Evolutionary conservation across 2,797 vertebrate genomes (phyloP), one percentile per base, ranked within the genome.

Genomic region (Danio tinwini): DNA sequence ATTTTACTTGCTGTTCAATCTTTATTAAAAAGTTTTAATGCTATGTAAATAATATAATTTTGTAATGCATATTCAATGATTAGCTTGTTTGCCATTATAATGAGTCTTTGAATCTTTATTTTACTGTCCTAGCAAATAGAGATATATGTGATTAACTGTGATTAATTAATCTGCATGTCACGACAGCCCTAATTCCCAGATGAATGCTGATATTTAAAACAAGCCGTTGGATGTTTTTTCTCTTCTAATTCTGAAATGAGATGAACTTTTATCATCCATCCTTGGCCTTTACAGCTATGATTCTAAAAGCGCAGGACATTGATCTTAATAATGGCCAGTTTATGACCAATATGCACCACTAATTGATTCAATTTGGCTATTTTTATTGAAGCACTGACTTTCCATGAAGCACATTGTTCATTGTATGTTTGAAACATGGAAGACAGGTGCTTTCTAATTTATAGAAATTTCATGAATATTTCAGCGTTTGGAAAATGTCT

Each of bases 381-480:
- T 78, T 82, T 84, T 81, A 82, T 72, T 80, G 58, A 58, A 58
- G 55, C 76, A 9, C 50, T 78, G 74, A 72, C 80, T 68, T 65
- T 76, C 80, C 17, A 39, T 19, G 49, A 73, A 65, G 61, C 74
- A 5, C 37, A 21, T 70, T 73, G 65, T 69, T 81, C 50, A 53
- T 78, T 81, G 68, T 68, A 76, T 13, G 56, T 59, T 59, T 29
- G 78, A 84, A 84, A 77, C 78, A 80, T 58, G 42, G 44, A 49
- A 71, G 82, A 74, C 78, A 69, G 56, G 45, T 73, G 73, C 81
- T 83, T 58, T 83, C 81, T 84, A 85, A 85, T 87, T 84, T 83
- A 84, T 87, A 79, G 55, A 85, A 77, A 84, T 84, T 83, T 85
- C 84, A 83, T 87, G 84, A 85, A 84, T 84, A 87, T 84, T 87